Percentiles rank a stretch among this genome's conserved stretches.
Conservation (phyloP, 1,140 invertebrate species). For the Conus ventricosus region DNA sequence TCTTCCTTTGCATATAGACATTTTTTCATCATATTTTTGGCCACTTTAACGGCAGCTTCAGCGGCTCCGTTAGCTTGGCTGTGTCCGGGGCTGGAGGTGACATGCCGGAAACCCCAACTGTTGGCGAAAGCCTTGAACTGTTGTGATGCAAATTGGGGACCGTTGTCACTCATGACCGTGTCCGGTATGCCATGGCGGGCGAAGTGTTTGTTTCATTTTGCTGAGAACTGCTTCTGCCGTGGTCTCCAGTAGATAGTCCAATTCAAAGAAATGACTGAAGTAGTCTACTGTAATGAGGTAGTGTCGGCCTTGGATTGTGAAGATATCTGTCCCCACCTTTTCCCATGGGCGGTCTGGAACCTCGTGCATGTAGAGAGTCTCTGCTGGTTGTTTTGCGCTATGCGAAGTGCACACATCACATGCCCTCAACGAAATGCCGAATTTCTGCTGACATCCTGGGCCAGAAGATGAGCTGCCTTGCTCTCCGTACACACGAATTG, state of each 20-base stretch:
- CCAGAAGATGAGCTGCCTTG: too few relatives aligned
- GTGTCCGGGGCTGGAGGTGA: constrained; percentile 41
- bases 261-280: constrained; percentile 47
- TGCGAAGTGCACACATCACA: too few relatives aligned
- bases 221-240: constrained; percentile 44
- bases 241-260: constrained; percentile 42
- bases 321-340: too few relatives aligned
- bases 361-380: too few relatives aligned
- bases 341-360: too few relatives aligned
- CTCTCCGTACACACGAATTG: too few relatives aligned
- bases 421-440: too few relatives aligned
- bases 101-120: too few relatives aligned
- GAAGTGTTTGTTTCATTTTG: constrained; percentile 53
- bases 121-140: constrained; percentile 43
- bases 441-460: too few relatives aligned
- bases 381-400: too few relatives aligned
- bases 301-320: too few relatives aligned
- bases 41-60: constrained; percentile 46
- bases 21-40: constrained; percentile 54
- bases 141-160: constrained; percentile 45
- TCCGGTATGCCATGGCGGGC: constrained; percentile 46
- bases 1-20: constrained; percentile 37
- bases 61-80: constrained; percentile 51
- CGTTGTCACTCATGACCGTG: constrained; percentile 36
- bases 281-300: constrained; percentile 41